Evolutionary conservation across 1,140 invertebrate species (phyloP).

Genomic region (Portunus trituberculatus): DNA sequence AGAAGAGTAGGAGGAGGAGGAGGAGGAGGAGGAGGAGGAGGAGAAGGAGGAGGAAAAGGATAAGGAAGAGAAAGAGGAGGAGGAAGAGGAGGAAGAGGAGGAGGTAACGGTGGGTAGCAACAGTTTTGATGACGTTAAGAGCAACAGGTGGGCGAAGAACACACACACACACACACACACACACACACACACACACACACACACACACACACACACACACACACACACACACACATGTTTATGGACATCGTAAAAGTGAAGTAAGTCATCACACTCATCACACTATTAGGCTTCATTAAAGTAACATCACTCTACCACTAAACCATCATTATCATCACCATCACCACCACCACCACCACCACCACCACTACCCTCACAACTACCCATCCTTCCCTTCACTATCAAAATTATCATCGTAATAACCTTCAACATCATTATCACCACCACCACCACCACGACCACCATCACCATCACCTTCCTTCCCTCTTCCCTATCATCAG

Average conservation of each 20-base stretch:
- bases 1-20: not conserved
- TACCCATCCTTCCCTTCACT: not conserved
- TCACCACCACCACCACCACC: not conserved
- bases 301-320: not conserved
- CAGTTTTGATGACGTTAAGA: not conserved
- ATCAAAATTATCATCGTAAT: not conserved
- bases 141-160: not conserved
- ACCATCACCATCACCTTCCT: not conserved
- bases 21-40: not conserved
- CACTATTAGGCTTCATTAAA: not conserved
- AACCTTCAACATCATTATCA: not conserved
- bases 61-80: not conserved
- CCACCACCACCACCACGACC: not conserved
- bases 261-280: not conserved
- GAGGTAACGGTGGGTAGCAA: not conserved
- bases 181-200: constrained; percentile 9
- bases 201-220: no score
- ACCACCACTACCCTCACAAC: not conserved
- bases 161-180: constrained; percentile 16
- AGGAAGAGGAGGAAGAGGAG: not conserved
- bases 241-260: not conserved
- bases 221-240: no score
- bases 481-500: not conserved
- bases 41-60: not conserved
- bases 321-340: not conserved